Evolutionary conservation across 2,888 invertebrate genomes (phyloP), one percentile per base, ranked within the genome.

Genomic region (Drosophila koepferae): DNA sequence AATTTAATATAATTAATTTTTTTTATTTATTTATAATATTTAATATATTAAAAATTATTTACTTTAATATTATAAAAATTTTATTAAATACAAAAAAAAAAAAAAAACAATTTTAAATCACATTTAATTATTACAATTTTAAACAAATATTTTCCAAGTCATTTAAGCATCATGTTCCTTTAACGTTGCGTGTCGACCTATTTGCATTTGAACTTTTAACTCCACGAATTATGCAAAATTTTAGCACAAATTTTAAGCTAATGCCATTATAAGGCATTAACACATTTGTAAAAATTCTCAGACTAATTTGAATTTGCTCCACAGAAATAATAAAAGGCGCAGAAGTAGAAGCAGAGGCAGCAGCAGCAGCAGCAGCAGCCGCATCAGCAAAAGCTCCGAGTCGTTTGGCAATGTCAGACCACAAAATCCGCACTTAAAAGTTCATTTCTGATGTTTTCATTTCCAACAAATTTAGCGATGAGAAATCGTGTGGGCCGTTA

Each of bases 391-490:
- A 23, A 38, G 36, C 12, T 49, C 31, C 31, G 49, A 54, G 23
- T 23, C 20, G 23, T 64, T 63, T 31, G 43, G 40, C 56, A 51
- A 76, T 80, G 80, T 74, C 69, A 80, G 74, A 81, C 81, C 81
- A 79, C 76, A 79, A 79, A 81, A 81, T 81, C 81, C 72, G 72
- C 80, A 77, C 79, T 82, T 82, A 79, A 82, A 82, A 78, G 75
- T 82, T 82, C 79, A 81, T 82, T 82, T 79, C 72, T 78, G 74
- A 79, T 82, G 80, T 82, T 82, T 81, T 81, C 81, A 77, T 77
- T 81, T 81, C 81, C 81, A 77, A 63, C 81, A 81, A 81, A 81
- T 81, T 81, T 70, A 72, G 62, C 64, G 41, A 63, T 60, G 73
- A 66, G 55, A 53, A 41, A 40, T 40, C 14, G 54, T 54, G 28